Conservation (phyloP, 2,113 vertebrate species). For the Panthera uncia region DNA sequence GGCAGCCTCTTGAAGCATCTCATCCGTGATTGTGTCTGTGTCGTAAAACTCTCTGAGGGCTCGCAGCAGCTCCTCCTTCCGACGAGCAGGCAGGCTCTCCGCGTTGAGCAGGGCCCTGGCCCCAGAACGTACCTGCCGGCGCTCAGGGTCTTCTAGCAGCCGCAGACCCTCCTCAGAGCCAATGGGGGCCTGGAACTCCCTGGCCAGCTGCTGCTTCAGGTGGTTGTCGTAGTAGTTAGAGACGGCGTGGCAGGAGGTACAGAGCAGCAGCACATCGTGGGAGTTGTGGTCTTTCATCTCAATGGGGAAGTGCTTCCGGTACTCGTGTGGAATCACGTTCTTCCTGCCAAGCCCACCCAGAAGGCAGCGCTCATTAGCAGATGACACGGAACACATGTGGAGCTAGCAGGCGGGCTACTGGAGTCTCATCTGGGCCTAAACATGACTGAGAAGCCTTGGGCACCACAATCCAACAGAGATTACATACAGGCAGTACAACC, state of each 20-base stretch:
- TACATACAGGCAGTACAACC: not conserved
- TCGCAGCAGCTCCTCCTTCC: conserved; percentile 89
- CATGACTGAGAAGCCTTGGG: not conserved
- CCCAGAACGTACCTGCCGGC: conserved; percentile 93
- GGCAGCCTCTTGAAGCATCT: conserved; percentile 90
- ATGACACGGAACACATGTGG: not conserved
- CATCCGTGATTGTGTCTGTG: conserved; percentile 80
- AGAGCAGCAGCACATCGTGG: conserved; percentile 96
- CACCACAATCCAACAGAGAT: not conserved
- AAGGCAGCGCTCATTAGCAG: not conserved
- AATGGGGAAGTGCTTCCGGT: conserved; percentile 95
- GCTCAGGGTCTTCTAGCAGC: conserved; percentile 91
- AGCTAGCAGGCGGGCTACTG: not conserved
- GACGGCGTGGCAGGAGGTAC: conserved; percentile 95
- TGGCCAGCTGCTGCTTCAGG: conserved; percentile 94
- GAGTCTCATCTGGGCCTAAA: not conserved
- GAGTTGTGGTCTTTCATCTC: conserved; percentile 99
- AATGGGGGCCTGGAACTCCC: conserved; percentile 91
- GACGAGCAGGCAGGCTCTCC: conserved; percentile 87
- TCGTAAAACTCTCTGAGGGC: conserved; percentile 87
- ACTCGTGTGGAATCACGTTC: conserved; percentile 97
- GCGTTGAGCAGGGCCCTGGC: conserved; percentile 93
- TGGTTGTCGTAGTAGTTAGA: conserved; percentile 95
- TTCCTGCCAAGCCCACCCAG: conserved; percentile 86
- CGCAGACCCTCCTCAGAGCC: conserved; percentile 94